Percentiles rank a stretch among this genome's conserved stretches.
Conservation (phyloP, 2,113 vertebrate genomes). For the Phodopus roborovskii region DNA sequence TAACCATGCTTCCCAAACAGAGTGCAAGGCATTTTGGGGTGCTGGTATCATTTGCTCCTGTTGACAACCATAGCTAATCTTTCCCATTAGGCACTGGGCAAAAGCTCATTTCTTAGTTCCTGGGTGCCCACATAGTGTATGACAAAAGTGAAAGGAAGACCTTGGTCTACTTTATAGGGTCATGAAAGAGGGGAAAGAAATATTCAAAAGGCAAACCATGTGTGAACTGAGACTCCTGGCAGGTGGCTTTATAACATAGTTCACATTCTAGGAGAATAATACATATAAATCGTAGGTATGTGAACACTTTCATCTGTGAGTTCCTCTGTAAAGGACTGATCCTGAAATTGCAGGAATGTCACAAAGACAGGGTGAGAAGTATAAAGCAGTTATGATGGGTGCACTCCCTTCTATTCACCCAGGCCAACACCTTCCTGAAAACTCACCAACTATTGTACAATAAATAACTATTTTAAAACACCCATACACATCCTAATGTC, state of each 20-base stretch:
- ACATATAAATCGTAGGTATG: background rate
- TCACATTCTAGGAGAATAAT: background rate
- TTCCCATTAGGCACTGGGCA: background rate
- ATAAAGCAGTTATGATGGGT: background rate
- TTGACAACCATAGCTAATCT: constrained; percentile 50
- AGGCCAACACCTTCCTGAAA: background rate
- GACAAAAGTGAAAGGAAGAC: background rate
- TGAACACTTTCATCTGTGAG: background rate
- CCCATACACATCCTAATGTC: background rate
- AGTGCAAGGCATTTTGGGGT: constrained; percentile 44
- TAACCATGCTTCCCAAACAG: background rate
- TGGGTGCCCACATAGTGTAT: background rate
- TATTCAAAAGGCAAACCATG: background rate
- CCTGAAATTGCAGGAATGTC: background rate
- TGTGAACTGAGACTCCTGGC: background rate
- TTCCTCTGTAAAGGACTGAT: background rate
- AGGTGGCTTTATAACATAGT: background rate
- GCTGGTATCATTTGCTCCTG: background rate
- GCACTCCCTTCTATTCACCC: background rate
- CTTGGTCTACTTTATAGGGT: background rate
- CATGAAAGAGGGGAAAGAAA: background rate
- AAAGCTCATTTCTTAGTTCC: constrained; percentile 19
- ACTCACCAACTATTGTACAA: background rate
- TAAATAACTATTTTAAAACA: background rate
- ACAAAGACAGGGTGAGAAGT: background rate